Evolutionary conservation across 2,797 vertebrate species (phyloP), one percentile per base, ranked within the genome.

Genomic region (Kryptolebias ocellatus): DNA sequence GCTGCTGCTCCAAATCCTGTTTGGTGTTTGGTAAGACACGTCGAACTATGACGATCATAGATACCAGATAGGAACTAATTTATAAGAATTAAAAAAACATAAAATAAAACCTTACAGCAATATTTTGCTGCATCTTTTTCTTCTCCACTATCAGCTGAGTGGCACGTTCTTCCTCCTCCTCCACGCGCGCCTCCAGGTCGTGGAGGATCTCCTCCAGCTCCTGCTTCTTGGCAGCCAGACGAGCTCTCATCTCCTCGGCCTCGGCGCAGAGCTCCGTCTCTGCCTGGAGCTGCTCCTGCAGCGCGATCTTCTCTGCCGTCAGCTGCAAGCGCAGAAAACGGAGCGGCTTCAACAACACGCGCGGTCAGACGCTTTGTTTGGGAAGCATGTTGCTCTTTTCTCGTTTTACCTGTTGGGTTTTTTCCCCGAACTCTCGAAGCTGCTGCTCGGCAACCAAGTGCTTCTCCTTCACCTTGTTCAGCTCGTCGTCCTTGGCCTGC

Each of bases 61-160:
- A 10, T 27, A 4, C 29, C 17, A 17, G 12, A 20, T 7, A 3
- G 9, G 15, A n/a, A 4, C 6, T 1, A 12, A 0, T 12, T 18
- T 8, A 16, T 11, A 18, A 18, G 12, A 46, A 31, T 17, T 2
- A 4, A 3, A 14, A 4, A 18, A 4, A 1, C 27, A 39, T 52
- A 24, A 24, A 24, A 24, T 24, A 24, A 24, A 24, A 24, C 17
- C 72, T 79, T 79, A 98, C 98, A 74, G 94, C 85, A 66, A 99
- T 98, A 59, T 98, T 99, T 71, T 98, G 97, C 85, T 98, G 98
- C 98, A 99, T 99, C 86, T 98, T 99, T 90, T 96, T 99, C 87
- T 96, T 99, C 52, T 99, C 98, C 0, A 83, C 0, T 46, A 88
- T 66, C 68, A 99, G 89, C 0, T 97, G 96, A 64, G 95, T 94